Evolutionary conservation across 2,797 vertebrate genomes (phyloP).

Genomic region (Phoxinus dragarum): DNA sequence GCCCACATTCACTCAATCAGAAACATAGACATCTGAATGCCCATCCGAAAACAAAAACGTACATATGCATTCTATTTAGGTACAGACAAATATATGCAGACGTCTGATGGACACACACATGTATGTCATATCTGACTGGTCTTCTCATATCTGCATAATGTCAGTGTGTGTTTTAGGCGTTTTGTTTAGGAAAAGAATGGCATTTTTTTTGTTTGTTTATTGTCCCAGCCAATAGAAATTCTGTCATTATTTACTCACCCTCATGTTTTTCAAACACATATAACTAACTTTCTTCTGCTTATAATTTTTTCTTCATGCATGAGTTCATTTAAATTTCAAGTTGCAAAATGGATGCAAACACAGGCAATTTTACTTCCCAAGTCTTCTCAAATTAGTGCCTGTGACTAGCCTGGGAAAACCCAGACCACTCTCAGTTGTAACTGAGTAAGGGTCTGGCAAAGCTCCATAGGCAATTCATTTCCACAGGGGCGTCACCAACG

Average conservation of each 20-base stretch:
- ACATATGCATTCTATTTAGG: conserved; percentile 23
- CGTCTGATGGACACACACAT: neutral
- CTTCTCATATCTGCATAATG: neutral
- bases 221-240: neutral
- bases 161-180: neutral
- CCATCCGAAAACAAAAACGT: conserved; percentile 3
- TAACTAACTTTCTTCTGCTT: neutral
- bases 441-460: too few relatives aligned
- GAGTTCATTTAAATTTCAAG: neutral
- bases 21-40: conserved; percentile 39
- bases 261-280: neutral
- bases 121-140: neutral
- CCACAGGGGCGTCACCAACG: too few relatives aligned
- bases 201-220: neutral
- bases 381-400: neutral
- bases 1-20: conserved; percentile 63
- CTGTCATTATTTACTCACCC: neutral
- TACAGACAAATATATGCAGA: neutral
- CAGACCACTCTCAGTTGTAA: too few relatives aligned
- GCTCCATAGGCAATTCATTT: too few relatives aligned
- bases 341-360: neutral
- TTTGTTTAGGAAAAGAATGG: neutral
- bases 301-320: neutral
- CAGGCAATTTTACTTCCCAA: neutral
- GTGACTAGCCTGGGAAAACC: neutral